A percentile compares a stretch with the other conserved stretches of the same genome.
Evolutionary conservation across 2,797 vertebrate genomes (phyloP).

Genomic region (Morelia viridis): DNA sequence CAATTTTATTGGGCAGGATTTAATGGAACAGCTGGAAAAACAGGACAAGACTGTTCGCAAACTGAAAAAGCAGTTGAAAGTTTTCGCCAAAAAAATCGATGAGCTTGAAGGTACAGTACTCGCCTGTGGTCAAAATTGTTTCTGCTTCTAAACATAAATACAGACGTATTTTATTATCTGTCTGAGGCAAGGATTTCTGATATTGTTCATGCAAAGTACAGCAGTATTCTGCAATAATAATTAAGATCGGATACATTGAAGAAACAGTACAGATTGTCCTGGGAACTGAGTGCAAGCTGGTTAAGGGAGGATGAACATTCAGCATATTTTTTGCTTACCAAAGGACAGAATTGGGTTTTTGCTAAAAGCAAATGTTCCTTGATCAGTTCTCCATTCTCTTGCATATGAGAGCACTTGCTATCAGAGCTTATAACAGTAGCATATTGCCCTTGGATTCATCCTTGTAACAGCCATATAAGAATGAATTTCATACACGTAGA

Average conservation of each 20-base stretch:
- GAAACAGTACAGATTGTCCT: constrained; percentile 18
- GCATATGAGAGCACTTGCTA: neutral
- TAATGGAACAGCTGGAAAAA: constrained; percentile 98
- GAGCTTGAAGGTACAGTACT: constrained; percentile 89
- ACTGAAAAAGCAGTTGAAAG: constrained; percentile 97
- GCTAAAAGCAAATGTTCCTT: constrained; percentile 6
- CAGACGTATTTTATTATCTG: neutral
- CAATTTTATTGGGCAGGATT: constrained; percentile 79
- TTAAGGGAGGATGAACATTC: neutral
- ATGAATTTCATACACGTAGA: neutral
- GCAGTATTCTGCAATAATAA: neutral
- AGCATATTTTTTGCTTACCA: neutral
- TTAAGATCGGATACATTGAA: neutral
- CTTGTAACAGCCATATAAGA: neutral
- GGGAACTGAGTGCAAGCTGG: constrained; percentile 2
- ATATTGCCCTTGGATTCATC: constrained; percentile 16
- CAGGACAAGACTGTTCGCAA: constrained; percentile 97
- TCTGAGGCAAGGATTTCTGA: neutral
- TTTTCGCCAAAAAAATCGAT: constrained; percentile 96
- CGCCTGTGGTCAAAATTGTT: constrained; percentile 1
- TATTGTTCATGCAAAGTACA: neutral
- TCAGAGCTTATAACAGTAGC: neutral
- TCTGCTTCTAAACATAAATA: constrained; percentile 1
- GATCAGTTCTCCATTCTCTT: constrained; percentile 16
- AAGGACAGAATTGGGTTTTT: constrained; percentile 4